A percentile compares a stretch with the other conserved stretches of the same genome.
phyloP scores from a whole-genome alignment of 1,140 invertebrate genomes.

The Neodiprion virginianus region DNA sequence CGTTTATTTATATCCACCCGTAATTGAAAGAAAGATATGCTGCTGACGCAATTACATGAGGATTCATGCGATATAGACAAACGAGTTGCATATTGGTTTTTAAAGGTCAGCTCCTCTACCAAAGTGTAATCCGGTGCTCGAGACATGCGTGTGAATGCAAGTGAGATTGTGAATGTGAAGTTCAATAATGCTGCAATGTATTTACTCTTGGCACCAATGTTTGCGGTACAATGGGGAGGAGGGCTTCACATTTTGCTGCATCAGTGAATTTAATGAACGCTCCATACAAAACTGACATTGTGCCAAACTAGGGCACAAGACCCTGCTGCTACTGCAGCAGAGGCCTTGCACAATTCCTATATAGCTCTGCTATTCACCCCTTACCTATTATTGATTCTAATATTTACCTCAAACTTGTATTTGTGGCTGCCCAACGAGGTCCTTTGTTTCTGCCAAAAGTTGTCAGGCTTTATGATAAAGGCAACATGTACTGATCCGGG shows the following conservation, averaged over 20 bases:
- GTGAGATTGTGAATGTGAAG: not conserved
- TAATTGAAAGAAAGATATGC: not conserved
- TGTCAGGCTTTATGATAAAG: conserved; percentile 97
- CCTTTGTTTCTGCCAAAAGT: conserved; percentile 99
- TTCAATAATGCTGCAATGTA: conserved; percentile 14
- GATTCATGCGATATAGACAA: conserved; percentile 3
- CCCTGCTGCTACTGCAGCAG: conserved; percentile 32
- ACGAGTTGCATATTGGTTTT: conserved; percentile 25
- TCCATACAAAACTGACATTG: conserved; percentile 14
- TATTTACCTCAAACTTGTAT: conserved; percentile 95
- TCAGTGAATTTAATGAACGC: conserved; percentile 38
- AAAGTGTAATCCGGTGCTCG: conserved; percentile 21
- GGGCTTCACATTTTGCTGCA: conserved; percentile 34
- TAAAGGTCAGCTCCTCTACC: conserved; percentile 31
- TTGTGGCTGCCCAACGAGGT: conserved; percentile 96
- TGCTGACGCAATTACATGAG: conserved; percentile 1
- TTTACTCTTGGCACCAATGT: conserved; percentile 30
- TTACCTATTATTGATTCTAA: conserved; percentile 42
- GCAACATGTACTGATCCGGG: conserved; percentile 86
- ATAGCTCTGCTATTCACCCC: conserved; percentile 31
- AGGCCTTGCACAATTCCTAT: conserved; percentile 31
- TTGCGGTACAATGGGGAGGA: conserved; percentile 31
- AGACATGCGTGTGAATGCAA: not conserved
- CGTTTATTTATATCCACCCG: not conserved
- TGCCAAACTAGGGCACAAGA: conserved; percentile 38